Base-by-base conservation (phyloP, 2,797 vertebrate species). In the Chelon auratus region DNA sequence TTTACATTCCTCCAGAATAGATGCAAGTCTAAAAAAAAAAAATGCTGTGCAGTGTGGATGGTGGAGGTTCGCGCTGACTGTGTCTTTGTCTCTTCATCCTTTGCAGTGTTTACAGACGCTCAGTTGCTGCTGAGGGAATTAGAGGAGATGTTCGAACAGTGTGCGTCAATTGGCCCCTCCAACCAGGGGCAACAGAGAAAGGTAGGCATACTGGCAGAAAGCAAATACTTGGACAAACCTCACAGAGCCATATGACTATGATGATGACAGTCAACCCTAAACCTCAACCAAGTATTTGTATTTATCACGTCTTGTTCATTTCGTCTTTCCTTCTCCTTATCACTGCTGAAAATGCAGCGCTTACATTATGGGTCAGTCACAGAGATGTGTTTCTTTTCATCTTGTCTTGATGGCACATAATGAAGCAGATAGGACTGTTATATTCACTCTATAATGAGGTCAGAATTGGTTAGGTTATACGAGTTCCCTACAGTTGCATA, bases 101-200 rank as follows among this genome's bases (percentile, higher is more conserved):
- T 79, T 86, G 53, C 84, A 94, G 92, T 92, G 76, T 71, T 90
- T 67, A 72, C 55, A 56, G 53, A 87, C 30, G 81, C 90, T 57
- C 61, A 82, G 72, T 33, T 52, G 51, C 70, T 93, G 68, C 42
- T 87, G 81, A 48, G 18, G 30, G 78, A 84, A 4, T 85, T 91
- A 59, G 75, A 92, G 56, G 52, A 85, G 59, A 68, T 91, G 72
- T 37, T 88, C 33, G 24, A 62, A 24, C 17, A 33, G 9, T 86
- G 78, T 55, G 22, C 52, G 18, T 20, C 62, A 50, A n/a, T 36
- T 24, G n/a, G 15, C 26, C 33, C 22, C 15, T 62, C 66, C 62
- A 63, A 24, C n/a, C 54, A 30, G 43, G 61, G 10, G 26, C n/a
- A 0, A 2, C 5, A 1, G 40, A 64, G n/a, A 77, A 68, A 0